Percentiles rank a stretch among this genome's conserved stretches.
Evolutionary conservation across 2,113 vertebrate species (phyloP).

Genomic region (Mystacornis crossleyi): DNA sequence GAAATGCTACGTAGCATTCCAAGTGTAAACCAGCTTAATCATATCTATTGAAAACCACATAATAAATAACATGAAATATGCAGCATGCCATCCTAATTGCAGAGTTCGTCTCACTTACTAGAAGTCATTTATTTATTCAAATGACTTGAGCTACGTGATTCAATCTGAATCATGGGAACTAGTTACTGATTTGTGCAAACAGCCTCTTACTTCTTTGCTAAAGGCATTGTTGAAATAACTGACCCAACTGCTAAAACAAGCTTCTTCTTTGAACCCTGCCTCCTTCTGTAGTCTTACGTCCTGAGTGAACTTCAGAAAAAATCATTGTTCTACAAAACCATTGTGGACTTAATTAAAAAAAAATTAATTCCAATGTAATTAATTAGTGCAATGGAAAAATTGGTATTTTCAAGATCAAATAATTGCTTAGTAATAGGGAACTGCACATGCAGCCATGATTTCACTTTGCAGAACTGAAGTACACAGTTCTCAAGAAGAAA

Average conservation of each 20-base stretch:
- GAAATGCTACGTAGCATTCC: constrained; percentile 24
- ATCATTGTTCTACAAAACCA: background rate
- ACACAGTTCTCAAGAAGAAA: background rate
- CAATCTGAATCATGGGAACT: constrained; percentile 41
- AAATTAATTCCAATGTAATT: background rate
- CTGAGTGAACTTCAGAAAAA: background rate
- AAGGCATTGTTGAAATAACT: constrained; percentile 53
- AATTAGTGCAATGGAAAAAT: background rate
- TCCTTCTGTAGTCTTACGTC: background rate
- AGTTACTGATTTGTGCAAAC: constrained; percentile 8
- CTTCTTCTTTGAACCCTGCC: constrained; percentile 9
- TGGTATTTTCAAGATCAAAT: background rate
- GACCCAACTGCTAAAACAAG: constrained; percentile 45
- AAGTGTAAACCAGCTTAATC: constrained; percentile 17
- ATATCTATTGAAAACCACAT: constrained; percentile 16
- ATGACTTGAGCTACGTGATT: constrained; percentile 30
- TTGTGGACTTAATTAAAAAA: background rate
- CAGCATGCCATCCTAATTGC: constrained; percentile 9
- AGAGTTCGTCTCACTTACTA: constrained; percentile 22
- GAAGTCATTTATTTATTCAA: constrained; percentile 30
- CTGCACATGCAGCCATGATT: background rate
- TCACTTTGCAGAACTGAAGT: background rate
- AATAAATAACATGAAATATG: background rate
- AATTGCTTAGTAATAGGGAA: background rate
- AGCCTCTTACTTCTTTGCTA: constrained; percentile 12